phyloP scores from a whole-genome alignment of 2,113 vertebrate species.

The Pseudopodoces humilis region DNA sequence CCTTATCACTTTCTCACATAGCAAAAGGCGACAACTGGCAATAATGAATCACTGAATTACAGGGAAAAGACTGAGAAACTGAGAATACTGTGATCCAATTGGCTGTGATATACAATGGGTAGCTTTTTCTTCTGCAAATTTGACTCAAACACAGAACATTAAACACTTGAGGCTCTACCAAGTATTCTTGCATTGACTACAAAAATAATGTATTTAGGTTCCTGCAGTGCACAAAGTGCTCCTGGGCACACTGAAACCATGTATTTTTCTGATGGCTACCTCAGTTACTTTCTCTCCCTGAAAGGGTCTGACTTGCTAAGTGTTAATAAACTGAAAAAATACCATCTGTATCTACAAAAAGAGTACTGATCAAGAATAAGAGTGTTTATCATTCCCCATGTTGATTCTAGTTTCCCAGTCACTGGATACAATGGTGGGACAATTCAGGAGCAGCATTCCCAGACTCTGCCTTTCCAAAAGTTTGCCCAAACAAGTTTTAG shows the following conservation, averaged over 20 bases:
- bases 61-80: background rate
- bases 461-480: background rate
- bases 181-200: background rate
- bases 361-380: background rate
- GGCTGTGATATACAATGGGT: background rate
- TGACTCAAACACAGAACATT: background rate
- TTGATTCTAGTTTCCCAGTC: background rate
- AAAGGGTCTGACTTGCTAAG: background rate
- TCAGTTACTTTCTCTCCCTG: background rate
- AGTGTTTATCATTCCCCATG: background rate
- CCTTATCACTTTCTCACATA: slow-evolving; percentile 2
- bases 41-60: background rate
- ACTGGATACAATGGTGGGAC: background rate
- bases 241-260: background rate
- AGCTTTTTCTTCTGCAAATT: background rate
- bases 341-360: background rate
- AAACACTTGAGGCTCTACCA: background rate
- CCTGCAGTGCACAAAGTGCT: background rate
- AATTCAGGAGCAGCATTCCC: background rate
- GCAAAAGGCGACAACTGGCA: background rate
- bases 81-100: background rate
- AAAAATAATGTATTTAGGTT: background rate
- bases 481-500: background rate
- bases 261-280: background rate
- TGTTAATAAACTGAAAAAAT: background rate